Base-by-base conservation (phyloP, 2,113 vertebrate genomes). In the Myotis lucifugus region DNA sequence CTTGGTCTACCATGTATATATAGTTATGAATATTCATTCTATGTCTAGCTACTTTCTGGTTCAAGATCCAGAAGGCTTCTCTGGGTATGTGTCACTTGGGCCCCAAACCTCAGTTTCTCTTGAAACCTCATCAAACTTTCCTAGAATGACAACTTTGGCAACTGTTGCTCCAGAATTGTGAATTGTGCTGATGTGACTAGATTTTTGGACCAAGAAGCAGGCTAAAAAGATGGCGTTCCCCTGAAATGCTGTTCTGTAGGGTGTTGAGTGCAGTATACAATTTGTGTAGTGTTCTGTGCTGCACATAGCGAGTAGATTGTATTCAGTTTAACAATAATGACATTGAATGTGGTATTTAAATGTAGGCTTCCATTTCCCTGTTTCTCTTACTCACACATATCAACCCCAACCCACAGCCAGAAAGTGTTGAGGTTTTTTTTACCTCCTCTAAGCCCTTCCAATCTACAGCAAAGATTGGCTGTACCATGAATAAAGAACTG, bases 381-480 rank as follows among this genome's bases (percentile, higher is more conserved):
- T 97, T 87, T 90, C 61, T 90, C 83, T 77, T 94, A 93, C 42
- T 70, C 85, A 96, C 73, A 90, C 59, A 83, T 77, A 85, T 94
- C 95, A 94, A 42, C 77, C 88, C 94, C 85, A 91, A 32, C 93
- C 89, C 92, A 54, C 8, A 27, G 59, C 79, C 54, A 79, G 95
- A 89, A 97, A 97, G 89, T 96, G 91, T 94, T 96, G 23, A 95
- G 37, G 91, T 95, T 97, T 61, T 97, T 4, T 0, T 96, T 19
- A 52, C 95, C 85, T 82, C 92, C 73, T 94, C 90, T 84, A 0
- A 81, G 48, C 14, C 29, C 6, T 74, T 93, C 90, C 48, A 9
- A 1, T 67, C n/a, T 54, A 70, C 29, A 95, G 37, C 70, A 93
- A 34, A 32, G 93, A 21, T 48, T 17, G 29, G 48, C 29, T 95